Conservation (phyloP, 2,888 invertebrate genomes). For the Trichacis sp. region DNA sequence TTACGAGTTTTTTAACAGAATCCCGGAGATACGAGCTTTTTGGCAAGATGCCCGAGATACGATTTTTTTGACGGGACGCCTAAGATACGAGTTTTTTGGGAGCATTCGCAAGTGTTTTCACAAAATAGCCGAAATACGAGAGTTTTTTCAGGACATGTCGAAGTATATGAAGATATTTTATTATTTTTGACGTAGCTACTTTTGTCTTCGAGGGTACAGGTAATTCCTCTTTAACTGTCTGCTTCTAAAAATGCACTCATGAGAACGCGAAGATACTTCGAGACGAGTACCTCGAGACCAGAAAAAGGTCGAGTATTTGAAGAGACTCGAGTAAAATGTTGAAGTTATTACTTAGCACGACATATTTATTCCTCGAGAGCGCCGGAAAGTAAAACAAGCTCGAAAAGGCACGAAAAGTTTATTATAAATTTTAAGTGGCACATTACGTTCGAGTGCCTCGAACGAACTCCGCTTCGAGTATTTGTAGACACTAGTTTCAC, state of each 20-base stretch:
- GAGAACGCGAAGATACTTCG: slow-evolving; percentile 20
- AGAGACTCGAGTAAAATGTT: background rate
- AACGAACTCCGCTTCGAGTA: slow-evolving; percentile 24
- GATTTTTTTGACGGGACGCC: too few species aligned
- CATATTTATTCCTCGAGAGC: slow-evolving; percentile 30
- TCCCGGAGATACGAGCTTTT: too few species aligned
- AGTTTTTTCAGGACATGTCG: too few species aligned
- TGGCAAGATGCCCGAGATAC: too few species aligned
- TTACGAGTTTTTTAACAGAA: too few species aligned
- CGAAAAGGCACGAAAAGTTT: slow-evolving; percentile 36
- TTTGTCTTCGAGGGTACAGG: too few species aligned
- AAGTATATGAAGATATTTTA: too few species aligned
- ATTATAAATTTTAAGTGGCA: slow-evolving; percentile 41
- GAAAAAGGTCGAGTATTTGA: background rate
- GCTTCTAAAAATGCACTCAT: slow-evolving; percentile 9
- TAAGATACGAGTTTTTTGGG: too few species aligned
- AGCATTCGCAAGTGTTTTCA: too few species aligned
- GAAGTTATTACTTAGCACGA: slow-evolving; percentile 13
- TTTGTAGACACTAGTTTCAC: slow-evolving; percentile 33
- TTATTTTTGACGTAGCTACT: too few species aligned
- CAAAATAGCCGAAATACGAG: too few species aligned
- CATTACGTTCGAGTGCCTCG: slow-evolving; percentile 33
- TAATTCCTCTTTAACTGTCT: slow-evolving; percentile 20
- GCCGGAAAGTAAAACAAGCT: slow-evolving; percentile 26
- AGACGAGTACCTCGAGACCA: background rate